A percentile compares a stretch with the other conserved stretches of the same genome.
Conservation (phyloP, 2,888 invertebrate species). For the Chloromyia formosa region DNA sequence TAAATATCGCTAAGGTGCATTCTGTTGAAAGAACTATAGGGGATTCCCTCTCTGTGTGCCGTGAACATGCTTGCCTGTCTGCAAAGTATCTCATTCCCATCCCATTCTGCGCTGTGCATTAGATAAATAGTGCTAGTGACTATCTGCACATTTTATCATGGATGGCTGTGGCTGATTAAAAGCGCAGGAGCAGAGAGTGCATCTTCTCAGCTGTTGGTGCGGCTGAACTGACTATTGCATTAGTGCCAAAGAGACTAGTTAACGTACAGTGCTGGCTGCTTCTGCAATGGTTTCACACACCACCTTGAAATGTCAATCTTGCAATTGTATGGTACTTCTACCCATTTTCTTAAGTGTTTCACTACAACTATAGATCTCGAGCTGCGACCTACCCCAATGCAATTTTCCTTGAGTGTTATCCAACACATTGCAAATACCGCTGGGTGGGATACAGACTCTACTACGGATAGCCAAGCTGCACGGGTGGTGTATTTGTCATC, state of each 20-base stretch:
- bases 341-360: not conserved
- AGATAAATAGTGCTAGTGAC: too few relatives aligned
- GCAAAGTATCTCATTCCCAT: too few relatives aligned
- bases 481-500: not conserved
- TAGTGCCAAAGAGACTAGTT: not conserved
- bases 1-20: slow-evolving; percentile 7
- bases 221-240: not conserved
- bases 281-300: not conserved
- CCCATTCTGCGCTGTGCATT: too few relatives aligned
- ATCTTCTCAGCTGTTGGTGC: slow-evolving; percentile 14
- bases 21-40: slow-evolving; percentile 34
- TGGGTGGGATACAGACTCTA: slow-evolving; percentile 4
- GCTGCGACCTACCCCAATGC: slow-evolving; percentile 42
- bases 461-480: not conserved
- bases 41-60: slow-evolving; percentile 31
- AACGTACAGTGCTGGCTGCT: not conserved
- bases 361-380: slow-evolving; percentile 36
- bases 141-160: slow-evolving; percentile 22
- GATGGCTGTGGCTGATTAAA: not conserved
- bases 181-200: slow-evolving; percentile 26
- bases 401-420: slow-evolving; percentile 21
- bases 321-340: slow-evolving; percentile 3
- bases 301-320: not conserved
- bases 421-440: not conserved
- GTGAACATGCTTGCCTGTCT: not conserved